A percentile compares a stretch with the other conserved stretches of the same genome.
These are phyloP conservation scores for Lerema accius DNA, from an alignment of 1,140 invertebrate species.

Conservation along the genomic window DNA sequence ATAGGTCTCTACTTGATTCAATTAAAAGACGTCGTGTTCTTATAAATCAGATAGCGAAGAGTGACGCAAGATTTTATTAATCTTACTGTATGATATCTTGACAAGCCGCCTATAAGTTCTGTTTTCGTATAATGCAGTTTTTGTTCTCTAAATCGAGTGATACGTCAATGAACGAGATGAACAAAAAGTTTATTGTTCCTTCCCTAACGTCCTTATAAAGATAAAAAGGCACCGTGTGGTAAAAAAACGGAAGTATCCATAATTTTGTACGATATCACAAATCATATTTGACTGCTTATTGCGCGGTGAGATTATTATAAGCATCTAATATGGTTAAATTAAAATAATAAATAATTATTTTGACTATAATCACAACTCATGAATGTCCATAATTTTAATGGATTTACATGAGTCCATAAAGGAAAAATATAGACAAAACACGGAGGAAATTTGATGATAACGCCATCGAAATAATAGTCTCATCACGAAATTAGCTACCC, in stretches of 20 bases:
- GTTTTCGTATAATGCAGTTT: not conserved
- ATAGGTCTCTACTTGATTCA: not conserved
- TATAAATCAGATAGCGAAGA: not conserved
- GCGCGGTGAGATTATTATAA: too few species aligned
- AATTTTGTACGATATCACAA: not conserved
- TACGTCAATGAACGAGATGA: not conserved
- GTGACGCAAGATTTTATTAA: not conserved
- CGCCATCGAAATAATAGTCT: too few species aligned
- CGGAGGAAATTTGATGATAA: too few species aligned
- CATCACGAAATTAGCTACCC: too few species aligned
- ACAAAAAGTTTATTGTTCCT: not conserved
- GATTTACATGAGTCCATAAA: too few species aligned
- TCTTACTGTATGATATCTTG: not conserved
- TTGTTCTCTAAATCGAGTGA: not conserved
- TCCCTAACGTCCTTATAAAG: not conserved
- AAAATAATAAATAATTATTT: too few species aligned
- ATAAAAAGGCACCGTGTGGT: constrained; percentile 9
- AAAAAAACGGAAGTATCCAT: constrained; percentile 2
- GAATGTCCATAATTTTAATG: too few species aligned
- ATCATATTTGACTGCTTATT: too few species aligned
- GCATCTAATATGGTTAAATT: too few species aligned
- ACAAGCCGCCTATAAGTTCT: not conserved
- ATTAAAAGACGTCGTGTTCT: not conserved
- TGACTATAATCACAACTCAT: too few species aligned
- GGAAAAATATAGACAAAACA: too few species aligned